These are phyloP conservation scores for Dolomedes plantarius DNA, from an alignment of 2,888 invertebrate species.

Conservation along the genomic window DNA sequence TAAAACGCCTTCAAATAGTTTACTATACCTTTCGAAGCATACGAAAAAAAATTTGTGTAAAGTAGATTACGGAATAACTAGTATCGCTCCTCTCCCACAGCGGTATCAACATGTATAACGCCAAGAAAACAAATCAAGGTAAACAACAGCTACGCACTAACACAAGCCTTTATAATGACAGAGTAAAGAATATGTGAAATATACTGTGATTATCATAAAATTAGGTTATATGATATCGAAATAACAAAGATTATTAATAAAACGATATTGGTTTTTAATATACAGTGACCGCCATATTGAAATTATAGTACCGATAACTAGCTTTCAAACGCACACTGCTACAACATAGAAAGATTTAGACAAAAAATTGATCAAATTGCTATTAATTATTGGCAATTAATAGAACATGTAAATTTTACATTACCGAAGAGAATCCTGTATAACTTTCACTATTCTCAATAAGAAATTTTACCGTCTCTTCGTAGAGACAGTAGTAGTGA, in stretches of 20 bases:
- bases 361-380: background rate
- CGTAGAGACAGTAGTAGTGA: slow-evolving; percentile 59
- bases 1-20: too few species aligned
- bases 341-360: background rate
- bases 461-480: slow-evolving; percentile 41
- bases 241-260: background rate
- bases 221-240: background rate
- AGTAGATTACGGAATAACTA: too few species aligned
- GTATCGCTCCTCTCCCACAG: background rate
- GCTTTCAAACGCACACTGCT: slow-evolving; percentile 7
- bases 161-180: too few species aligned
- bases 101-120: background rate
- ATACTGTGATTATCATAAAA: background rate
- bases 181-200: background rate
- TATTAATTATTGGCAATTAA: background rate
- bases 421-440: slow-evolving; percentile 67
- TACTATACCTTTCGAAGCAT: too few species aligned
- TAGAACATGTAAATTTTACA: slow-evolving; percentile 30
- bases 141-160: background rate
- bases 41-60: too few species aligned
- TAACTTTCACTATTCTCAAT: slow-evolving; percentile 60
- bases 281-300: slow-evolving; percentile 64
- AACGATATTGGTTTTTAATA: slow-evolving; percentile 29
- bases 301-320: slow-evolving; percentile 44
- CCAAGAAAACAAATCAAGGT: background rate